phyloP scores from a whole-genome alignment of 2,888 invertebrate genomes.

The Cerastis rubricosa region DNA sequence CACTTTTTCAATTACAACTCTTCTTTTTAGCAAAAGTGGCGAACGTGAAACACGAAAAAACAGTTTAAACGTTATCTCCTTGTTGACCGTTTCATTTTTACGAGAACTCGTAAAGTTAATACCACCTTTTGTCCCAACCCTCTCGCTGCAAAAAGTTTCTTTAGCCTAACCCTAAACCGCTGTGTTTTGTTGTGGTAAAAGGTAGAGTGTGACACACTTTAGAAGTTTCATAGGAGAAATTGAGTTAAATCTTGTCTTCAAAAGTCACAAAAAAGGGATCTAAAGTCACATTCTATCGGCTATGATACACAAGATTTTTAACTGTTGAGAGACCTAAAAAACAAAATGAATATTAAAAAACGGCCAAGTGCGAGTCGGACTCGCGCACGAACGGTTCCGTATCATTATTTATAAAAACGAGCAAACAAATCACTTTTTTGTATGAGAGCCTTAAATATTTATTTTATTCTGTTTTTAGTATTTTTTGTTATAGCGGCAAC shows the following conservation, averaged over 20 bases:
- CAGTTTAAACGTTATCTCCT: conserved; percentile 80
- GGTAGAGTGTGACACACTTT: background rate
- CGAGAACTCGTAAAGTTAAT: conserved; percentile 81
- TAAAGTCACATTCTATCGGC: too few relatives aligned
- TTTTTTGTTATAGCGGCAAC: too few relatives aligned
- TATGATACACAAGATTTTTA: background rate
- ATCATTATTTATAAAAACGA: too few relatives aligned
- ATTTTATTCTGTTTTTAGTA: too few relatives aligned
- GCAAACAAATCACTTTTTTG: too few relatives aligned
- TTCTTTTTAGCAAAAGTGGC: conserved; percentile 46
- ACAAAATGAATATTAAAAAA: too few relatives aligned
- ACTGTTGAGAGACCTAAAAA: background rate
- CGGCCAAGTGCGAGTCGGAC: too few relatives aligned
- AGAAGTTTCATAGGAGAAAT: conserved; percentile 20
- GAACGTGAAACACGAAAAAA: conserved; percentile 70
- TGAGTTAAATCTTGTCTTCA: background rate
- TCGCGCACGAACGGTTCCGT: too few relatives aligned
- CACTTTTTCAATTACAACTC: conserved; percentile 70
- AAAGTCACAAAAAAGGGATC: too few relatives aligned
- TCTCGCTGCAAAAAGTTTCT: conserved; percentile 68
- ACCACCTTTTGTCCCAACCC: conserved; percentile 80
- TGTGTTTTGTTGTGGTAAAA: conserved; percentile 60
- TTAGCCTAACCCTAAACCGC: conserved; percentile 60
- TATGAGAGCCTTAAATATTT: too few relatives aligned
- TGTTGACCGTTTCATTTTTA: conserved; percentile 81